Base-by-base conservation (phyloP, 2,113 vertebrate genomes). In the Macrotis lagotis region DNA sequence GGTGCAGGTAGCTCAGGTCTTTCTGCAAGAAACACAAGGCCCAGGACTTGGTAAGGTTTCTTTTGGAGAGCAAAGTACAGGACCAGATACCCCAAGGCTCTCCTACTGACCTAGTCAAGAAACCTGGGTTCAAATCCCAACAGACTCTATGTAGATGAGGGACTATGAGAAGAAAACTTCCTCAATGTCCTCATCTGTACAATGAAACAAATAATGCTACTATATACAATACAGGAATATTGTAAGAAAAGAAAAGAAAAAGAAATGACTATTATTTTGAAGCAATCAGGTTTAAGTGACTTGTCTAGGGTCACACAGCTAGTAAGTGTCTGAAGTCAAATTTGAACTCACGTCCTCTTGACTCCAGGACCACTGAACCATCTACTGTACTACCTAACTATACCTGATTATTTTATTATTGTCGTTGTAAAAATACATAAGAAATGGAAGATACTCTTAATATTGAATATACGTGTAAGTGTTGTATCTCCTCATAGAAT, bases 1-100 rank as follows among this genome's bases (percentile, higher is more conserved):
- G 99, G 97, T 99, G 99, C 98, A 99, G 98, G 98, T 99, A 99
- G 31, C 95, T 97, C 96, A 99, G 99, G 98, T 99, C 99, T 98
- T 99, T 99, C 99, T 99, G 99, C 91, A 97, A 91, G 95, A 89
- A 88, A 74, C 48, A 25, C 88, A 92, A 91, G 47, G n/a, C 0
- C 66, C 66, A 92, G 90, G 83, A 24, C 12, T 49, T 8, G 7
- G 3, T 90, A 89, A 91, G 55, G 16, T 24, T 11, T 28, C 31
- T 12, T n/a, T 50, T 12, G 88, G 51, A 49, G 12, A 3, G 1
- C 14, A 11, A 48, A 16, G 50, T 44, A 83, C n/a, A 24, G 66
- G n/a, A 8, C 66, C n/a, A 83, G 66, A 83, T 44, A n/a, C n/a
- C 7, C 16, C n/a, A 55, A 53, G n/a, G 16, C 16, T 44, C 66